These are phyloP conservation scores for Monoplex corrugatus DNA, from an alignment of 2,888 invertebrate genomes.

Conservation along the genomic window DNA sequence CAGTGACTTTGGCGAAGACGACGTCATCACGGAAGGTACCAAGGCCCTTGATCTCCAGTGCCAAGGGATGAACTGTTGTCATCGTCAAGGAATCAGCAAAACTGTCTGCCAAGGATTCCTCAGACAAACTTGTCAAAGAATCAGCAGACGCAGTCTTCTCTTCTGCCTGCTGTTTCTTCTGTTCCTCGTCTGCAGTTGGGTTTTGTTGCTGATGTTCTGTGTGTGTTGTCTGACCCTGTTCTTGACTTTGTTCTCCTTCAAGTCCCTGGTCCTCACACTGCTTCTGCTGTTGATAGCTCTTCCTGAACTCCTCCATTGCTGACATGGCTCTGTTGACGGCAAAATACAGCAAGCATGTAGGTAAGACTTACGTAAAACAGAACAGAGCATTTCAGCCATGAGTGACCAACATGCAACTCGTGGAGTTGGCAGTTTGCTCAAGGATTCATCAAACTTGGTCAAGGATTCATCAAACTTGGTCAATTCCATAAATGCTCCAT, in stretches of 20 bases:
- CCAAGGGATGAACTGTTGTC: not conserved
- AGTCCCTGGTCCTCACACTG: no score
- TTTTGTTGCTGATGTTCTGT: no score
- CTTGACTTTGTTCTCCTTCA: not conserved
- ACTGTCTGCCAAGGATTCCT: not conserved
- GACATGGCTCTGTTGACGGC: not conserved
- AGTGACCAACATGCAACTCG: no score
- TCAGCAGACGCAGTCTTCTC: not conserved
- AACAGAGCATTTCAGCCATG: no score
- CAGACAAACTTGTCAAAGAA: not conserved
- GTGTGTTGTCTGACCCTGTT: not conserved
- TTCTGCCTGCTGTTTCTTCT: not conserved
- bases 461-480: no score
- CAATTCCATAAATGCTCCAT: no score
- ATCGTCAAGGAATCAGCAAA: not conserved
- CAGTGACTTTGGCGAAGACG: slow-evolving; percentile 32
- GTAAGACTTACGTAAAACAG: no score
- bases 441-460: no score
- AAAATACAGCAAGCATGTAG: no score
- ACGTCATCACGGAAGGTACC: slow-evolving; percentile 1
- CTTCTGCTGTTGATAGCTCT: not conserved
- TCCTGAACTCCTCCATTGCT: not conserved
- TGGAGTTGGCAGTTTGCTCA: no score
- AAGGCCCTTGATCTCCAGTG: slow-evolving; percentile 15
- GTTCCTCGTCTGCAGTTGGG: not conserved